phyloP scores from a whole-genome alignment of 2,797 vertebrate genomes.

The Alosa sapidissima region DNA sequence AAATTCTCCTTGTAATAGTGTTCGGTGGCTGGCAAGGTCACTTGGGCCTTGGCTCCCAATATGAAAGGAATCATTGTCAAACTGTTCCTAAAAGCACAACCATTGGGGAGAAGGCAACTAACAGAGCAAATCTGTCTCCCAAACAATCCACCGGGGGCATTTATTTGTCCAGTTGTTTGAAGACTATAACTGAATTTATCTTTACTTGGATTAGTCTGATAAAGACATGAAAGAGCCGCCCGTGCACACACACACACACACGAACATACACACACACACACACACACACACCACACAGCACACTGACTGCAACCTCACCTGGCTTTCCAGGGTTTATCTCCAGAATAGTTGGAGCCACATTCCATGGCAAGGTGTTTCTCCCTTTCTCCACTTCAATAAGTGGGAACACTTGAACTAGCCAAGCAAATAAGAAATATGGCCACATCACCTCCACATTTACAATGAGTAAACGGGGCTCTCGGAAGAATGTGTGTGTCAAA shows the following conservation, averaged over 20 bases:
- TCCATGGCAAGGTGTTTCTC: background rate
- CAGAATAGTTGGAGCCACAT: background rate
- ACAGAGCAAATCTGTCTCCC: background rate
- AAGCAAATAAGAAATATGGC: background rate
- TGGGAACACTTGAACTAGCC: slow-evolving; percentile 3
- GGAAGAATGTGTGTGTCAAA: slow-evolving; percentile 18
- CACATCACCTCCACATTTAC: background rate
- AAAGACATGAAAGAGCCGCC: background rate
- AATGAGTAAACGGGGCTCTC: background rate
- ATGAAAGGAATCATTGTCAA: slow-evolving; percentile 37
- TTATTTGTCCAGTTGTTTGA: background rate
- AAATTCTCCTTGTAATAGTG: slow-evolving; percentile 43
- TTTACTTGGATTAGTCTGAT: background rate
- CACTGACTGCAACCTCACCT: background rate
- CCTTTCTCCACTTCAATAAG: background rate
- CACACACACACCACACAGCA: background rate
- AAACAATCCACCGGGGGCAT: background rate
- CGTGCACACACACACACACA: background rate
- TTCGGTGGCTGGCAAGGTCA: slow-evolving; percentile 28
- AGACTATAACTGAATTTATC: background rate
- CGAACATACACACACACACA: too few relatives aligned
- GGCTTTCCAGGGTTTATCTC: background rate
- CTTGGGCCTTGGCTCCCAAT: slow-evolving; percentile 30
- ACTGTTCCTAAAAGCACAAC: background rate
- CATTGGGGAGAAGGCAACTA: background rate